A percentile compares a stretch with the other conserved stretches of the same genome.
Evolutionary conservation across 2,888 invertebrate species (phyloP).

Genomic region (Scaptomyza polygonia): DNA sequence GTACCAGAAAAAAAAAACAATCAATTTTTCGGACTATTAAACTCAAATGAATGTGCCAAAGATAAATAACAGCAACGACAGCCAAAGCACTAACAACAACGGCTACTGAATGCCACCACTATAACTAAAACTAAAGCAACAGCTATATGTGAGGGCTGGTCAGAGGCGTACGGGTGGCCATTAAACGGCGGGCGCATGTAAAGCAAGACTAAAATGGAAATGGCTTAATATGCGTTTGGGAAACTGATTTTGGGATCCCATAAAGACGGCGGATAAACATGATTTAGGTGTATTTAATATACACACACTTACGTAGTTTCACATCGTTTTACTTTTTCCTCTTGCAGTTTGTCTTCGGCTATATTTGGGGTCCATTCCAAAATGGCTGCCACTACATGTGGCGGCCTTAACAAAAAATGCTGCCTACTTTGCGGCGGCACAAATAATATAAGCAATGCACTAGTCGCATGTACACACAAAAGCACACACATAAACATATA

Average conservation of each 20-base stretch:
- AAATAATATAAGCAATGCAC: constrained; percentile 24
- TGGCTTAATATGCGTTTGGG: constrained; percentile 74
- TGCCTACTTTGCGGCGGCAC: constrained; percentile 52
- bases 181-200: constrained; percentile 58
- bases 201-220: constrained; percentile 64
- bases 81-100: constrained; percentile 57
- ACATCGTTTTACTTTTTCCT: constrained; percentile 23
- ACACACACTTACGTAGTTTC: constrained; percentile 58
- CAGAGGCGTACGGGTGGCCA: constrained; percentile 41
- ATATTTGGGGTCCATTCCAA: constrained; percentile 37
- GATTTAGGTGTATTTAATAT: constrained; percentile 75
- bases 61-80: constrained; percentile 75
- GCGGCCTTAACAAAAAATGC: constrained; percentile 40
- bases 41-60: constrained; percentile 81
- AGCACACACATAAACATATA: constrained; percentile 20
- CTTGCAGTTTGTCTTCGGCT: constrained; percentile 19
- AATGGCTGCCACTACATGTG: constrained; percentile 47
- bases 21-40: constrained; percentile 83
- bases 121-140: constrained; percentile 42
- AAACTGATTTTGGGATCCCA: constrained; percentile 47
- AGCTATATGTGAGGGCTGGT: constrained; percentile 21
- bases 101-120: constrained; percentile 19
- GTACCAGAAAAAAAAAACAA: constrained; percentile 79
- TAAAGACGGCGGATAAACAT: constrained; percentile 76
- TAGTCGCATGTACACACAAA: constrained; percentile 25